Evolutionary conservation across 2,797 vertebrate species (phyloP).

Genomic region (Coreius guichenoti): DNA sequence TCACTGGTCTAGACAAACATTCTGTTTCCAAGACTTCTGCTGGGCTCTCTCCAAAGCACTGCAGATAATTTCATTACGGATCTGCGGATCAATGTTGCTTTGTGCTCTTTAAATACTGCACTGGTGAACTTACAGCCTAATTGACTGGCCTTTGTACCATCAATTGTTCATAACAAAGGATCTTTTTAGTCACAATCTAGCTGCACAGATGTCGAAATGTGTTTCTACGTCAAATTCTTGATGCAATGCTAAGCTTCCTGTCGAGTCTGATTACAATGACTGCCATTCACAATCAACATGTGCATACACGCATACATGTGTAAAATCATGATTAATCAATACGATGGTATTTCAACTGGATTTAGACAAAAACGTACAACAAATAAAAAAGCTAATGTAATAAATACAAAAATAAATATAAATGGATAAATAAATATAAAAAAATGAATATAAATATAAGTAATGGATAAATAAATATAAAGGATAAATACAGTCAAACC

Average conservation of each 20-base stretch:
- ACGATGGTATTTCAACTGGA: neutral
- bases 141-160: slow-evolving; percentile 12
- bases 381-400: neutral
- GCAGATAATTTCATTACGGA: slow-evolving; percentile 40
- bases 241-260: neutral
- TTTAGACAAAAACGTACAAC: neutral
- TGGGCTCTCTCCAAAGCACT: slow-evolving; percentile 31
- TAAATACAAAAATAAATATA: neutral
- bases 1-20: slow-evolving; percentile 37
- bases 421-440: neutral
- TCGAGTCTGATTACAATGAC: neutral
- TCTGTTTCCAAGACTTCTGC: slow-evolving; percentile 13
- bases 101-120: slow-evolving; percentile 41
- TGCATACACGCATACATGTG: neutral
- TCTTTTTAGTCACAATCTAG: neutral
- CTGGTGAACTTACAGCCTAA: slow-evolving; percentile 21
- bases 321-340: neutral
- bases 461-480: too few species aligned
- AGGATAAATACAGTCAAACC: too few species aligned
- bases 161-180: slow-evolving; percentile 15
- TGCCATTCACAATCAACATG: neutral
- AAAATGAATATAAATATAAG: too few species aligned
- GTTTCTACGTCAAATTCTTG: neutral
- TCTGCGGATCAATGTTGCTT: slow-evolving; percentile 33
- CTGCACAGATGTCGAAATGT: neutral